phyloP scores from a whole-genome alignment of 2,113 vertebrate species.

The Ptychochromis oligacanthus region DNA sequence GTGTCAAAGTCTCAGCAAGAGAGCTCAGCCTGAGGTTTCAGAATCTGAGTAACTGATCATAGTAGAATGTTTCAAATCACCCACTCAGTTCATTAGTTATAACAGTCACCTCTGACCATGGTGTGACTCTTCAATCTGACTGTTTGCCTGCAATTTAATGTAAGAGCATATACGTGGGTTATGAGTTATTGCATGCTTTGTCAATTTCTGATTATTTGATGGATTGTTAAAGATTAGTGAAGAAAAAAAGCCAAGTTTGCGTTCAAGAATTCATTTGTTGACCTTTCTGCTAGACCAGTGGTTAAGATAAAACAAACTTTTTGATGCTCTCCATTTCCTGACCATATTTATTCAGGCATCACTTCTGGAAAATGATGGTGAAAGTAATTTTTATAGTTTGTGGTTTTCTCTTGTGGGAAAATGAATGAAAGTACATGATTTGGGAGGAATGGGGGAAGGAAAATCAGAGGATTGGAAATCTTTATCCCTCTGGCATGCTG shows the following conservation, averaged over 20 bases:
- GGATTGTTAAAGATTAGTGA: conserved; percentile 2
- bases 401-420: not conserved
- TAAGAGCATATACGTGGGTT: not conserved
- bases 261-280: not conserved
- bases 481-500: not conserved
- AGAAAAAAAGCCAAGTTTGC: not conserved
- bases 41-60: no score
- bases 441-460: not conserved
- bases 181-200: conserved; percentile 5
- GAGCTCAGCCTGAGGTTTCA: not conserved
- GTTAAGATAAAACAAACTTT: not conserved
- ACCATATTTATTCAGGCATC: conserved; percentile 2
- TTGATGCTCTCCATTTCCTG: not conserved
- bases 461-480: not conserved
- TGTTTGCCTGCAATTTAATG: conserved; percentile 18
- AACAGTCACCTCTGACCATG: not conserved
- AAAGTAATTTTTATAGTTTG: not conserved
- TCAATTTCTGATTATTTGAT: not conserved
- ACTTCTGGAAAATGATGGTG: not conserved
- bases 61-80: not conserved
- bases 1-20: not conserved
- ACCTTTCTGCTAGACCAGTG: not conserved
- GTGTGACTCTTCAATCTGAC: not conserved
- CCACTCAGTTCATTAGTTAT: not conserved
- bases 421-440: not conserved